Evolutionary conservation across 2,113 vertebrate species (phyloP).

Genomic region (Hippocampus barbouri): DNA sequence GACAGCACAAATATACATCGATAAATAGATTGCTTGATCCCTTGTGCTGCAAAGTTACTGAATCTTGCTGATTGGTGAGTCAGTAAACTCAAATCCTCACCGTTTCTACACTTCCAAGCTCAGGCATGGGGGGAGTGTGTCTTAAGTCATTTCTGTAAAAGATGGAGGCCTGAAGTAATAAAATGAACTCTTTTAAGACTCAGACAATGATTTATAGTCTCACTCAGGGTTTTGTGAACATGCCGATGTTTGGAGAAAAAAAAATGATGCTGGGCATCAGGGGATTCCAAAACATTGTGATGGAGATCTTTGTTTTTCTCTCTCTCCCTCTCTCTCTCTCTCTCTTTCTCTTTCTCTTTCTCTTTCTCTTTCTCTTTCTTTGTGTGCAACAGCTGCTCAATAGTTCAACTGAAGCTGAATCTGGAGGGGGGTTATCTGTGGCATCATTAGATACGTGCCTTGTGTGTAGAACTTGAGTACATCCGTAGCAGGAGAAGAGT

Average conservation of each 20-base stretch:
- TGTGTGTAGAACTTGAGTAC: neutral
- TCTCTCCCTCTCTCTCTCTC: neutral
- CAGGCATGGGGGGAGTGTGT: neutral
- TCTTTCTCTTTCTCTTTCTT: neutral
- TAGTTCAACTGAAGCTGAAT: conserved; percentile 21
- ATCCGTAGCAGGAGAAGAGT: neutral
- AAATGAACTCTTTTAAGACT: neutral
- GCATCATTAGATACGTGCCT: neutral
- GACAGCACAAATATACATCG: too few species aligned
- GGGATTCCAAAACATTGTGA: neutral
- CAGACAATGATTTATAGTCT: neutral
- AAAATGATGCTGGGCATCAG: neutral
- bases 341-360: neutral
- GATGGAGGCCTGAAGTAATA: neutral
- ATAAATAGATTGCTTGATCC: too few species aligned
- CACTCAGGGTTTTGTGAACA: neutral
- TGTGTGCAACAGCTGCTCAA: conserved; percentile 23
- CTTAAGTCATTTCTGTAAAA: neutral
- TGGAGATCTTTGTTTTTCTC: neutral
- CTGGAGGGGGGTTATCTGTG: conserved; percentile 12
- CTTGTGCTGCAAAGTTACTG: neutral
- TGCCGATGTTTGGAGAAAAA: neutral
- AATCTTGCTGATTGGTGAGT: conserved; percentile 1
- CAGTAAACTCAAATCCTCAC: neutral
- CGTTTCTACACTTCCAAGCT: neutral